Conservation (phyloP, 2,888 invertebrate genomes). For the Leptopterna dolabrata region DNA sequence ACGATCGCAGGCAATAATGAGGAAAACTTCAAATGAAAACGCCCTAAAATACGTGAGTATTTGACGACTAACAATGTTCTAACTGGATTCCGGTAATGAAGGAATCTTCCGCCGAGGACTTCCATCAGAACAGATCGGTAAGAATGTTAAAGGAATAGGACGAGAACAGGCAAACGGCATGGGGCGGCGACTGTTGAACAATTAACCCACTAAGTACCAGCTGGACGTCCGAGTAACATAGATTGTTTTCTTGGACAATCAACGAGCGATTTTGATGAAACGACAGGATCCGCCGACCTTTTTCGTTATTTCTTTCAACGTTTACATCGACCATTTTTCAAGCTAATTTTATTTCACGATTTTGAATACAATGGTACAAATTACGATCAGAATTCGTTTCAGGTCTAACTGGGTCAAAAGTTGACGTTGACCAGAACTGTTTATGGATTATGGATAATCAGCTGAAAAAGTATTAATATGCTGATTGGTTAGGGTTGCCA, state of each 20-base stretch:
- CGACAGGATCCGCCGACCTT: background rate
- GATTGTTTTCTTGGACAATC: background rate
- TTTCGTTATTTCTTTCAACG: background rate
- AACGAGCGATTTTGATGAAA: background rate
- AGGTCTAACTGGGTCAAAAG: too few species aligned
- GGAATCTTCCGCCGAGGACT: background rate
- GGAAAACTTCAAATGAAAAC: too few species aligned
- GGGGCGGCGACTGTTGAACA: background rate
- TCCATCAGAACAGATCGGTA: background rate
- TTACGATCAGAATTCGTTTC: too few species aligned
- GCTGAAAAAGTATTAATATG: too few species aligned
- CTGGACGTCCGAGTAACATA: background rate
- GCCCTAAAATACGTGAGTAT: background rate
- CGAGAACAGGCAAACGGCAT: background rate
- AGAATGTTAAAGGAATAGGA: background rate
- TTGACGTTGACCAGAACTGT: too few species aligned
- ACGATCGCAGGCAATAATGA: too few species aligned
- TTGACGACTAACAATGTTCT: background rate
- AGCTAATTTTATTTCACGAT: too few species aligned
- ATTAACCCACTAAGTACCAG: background rate
- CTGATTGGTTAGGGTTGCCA: too few species aligned
- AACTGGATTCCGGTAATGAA: background rate
- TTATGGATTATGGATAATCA: too few species aligned
- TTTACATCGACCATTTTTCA: too few species aligned
- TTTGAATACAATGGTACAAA: too few species aligned